Conservation (phyloP, 2,888 invertebrate genomes). For the Philhelius pedissequus region DNA sequence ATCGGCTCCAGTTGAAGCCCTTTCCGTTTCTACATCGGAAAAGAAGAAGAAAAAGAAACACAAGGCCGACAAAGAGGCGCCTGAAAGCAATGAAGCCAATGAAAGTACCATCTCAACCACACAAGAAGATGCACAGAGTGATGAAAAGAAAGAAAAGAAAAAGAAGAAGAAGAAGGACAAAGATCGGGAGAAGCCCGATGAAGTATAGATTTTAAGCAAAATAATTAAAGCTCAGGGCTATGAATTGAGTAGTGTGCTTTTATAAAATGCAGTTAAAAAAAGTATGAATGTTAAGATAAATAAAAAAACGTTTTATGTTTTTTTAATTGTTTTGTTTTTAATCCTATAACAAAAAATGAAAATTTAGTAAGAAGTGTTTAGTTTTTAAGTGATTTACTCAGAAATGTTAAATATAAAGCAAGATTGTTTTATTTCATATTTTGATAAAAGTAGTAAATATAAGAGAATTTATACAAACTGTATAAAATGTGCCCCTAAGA, state of each 20-base stretch:
- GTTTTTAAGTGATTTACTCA: constrained; percentile 23
- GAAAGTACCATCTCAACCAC: constrained; percentile 71
- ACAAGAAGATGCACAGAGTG: constrained; percentile 73
- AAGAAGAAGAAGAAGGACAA: constrained; percentile 89
- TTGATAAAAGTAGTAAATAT: constrained; percentile 60
- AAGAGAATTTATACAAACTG: constrained; percentile 53
- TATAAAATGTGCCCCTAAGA: not conserved
- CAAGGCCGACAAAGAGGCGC: constrained; percentile 80
- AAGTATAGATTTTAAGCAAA: constrained; percentile 69
- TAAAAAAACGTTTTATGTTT: constrained; percentile 58
- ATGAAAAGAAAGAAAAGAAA: constrained; percentile 82
- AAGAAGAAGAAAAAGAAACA: constrained; percentile 86
- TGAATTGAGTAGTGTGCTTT: constrained; percentile 30
- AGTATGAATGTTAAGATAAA: constrained; percentile 4
- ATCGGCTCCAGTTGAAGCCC: constrained; percentile 72
- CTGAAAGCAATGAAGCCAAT: constrained; percentile 75
- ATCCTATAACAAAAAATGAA: not conserved
- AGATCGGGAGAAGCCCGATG: constrained; percentile 81
- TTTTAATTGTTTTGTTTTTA: constrained; percentile 26
- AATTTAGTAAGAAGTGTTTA: constrained; percentile 14
- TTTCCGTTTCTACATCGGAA: constrained; percentile 79
- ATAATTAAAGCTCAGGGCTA: constrained; percentile 36
- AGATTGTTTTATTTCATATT: constrained; percentile 48
- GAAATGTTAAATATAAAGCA: constrained; percentile 20
- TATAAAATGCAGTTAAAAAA: not conserved